Evolutionary conservation across 2,888 invertebrate species (phyloP).

Genomic region (Gnatocerus cornutus): DNA sequence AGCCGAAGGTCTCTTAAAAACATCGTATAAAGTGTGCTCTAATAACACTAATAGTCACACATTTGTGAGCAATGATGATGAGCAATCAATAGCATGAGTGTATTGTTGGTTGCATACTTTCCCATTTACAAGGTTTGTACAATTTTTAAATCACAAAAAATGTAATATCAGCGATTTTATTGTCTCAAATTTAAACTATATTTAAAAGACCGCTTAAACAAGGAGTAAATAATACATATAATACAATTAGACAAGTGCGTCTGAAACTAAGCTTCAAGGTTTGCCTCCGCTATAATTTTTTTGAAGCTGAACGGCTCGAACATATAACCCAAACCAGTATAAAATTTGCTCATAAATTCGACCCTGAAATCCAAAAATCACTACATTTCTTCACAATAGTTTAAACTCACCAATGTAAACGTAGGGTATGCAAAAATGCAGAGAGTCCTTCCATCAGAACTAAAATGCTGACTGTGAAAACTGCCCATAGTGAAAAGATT

Average conservation of each 20-base stretch:
- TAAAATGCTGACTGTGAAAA: constrained; percentile 86
- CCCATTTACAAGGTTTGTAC: no score
- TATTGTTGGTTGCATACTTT: no score
- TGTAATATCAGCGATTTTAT: no score
- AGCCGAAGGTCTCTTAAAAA: no score
- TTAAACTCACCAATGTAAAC: constrained; percentile 84
- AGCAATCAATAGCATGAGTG: no score
- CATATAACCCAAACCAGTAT: constrained; percentile 85
- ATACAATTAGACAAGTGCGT: not conserved
- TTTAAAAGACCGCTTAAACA: no score
- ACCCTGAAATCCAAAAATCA: constrained; percentile 77
- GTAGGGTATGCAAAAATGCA: constrained; percentile 90
- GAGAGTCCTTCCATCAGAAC: constrained; percentile 94
- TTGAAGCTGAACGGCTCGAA: constrained; percentile 92
- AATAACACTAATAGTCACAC: no score
- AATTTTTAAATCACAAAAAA: no score
- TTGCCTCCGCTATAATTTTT: constrained; percentile 77
- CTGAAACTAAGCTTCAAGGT: not conserved
- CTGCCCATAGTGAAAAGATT: constrained; percentile 85
- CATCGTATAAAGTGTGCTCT: no score
- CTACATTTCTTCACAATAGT: constrained; percentile 43
- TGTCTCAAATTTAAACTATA: no score
- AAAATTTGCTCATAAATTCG: constrained; percentile 91
- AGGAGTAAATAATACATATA: not conserved
- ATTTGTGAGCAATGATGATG: no score